A percentile compares a stretch with the other conserved stretches of the same genome.
Evolutionary conservation across 2,797 vertebrate genomes (phyloP).

Genomic region (Heterohyrax brucei): DNA sequence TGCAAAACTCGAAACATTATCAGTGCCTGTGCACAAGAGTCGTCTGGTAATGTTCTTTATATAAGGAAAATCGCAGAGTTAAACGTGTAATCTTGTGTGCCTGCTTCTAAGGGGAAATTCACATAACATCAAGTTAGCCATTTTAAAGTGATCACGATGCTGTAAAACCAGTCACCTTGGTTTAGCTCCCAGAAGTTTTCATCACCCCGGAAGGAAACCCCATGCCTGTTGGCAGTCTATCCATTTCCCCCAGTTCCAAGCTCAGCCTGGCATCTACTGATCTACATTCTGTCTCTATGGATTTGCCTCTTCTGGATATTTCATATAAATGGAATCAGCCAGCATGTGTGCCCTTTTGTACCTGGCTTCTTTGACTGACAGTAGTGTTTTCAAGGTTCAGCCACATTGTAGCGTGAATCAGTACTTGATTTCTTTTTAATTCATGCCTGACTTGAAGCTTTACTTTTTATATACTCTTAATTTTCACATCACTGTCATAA

Average conservation of each 20-base stretch:
- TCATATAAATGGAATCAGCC: not conserved
- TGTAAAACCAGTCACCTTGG: too few relatives aligned
- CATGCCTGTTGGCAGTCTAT: too few relatives aligned
- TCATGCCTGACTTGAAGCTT: not conserved
- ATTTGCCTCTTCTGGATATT: not conserved
- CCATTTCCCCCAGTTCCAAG: not conserved
- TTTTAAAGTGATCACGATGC: not conserved
- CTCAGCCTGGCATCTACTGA: not conserved
- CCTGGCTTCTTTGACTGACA: not conserved
- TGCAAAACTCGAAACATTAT: not conserved
- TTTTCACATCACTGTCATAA: not conserved
- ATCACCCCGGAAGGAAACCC: not conserved
- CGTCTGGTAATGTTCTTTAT: not conserved
- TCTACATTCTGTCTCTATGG: not conserved
- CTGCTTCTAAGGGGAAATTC: not conserved
- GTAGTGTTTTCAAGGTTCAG: not conserved
- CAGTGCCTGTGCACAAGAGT: not conserved
- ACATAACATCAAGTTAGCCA: not conserved
- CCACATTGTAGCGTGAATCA: not conserved
- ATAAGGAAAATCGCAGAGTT: not conserved
- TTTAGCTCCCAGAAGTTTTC: not conserved
- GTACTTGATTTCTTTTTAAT: not conserved
- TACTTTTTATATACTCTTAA: constrained; percentile 15
- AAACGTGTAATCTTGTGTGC: not conserved
- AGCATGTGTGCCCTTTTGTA: not conserved